Evolutionary conservation across 2,113 vertebrate genomes (phyloP).

Genomic region (Leucoraja erinaceus): DNA sequence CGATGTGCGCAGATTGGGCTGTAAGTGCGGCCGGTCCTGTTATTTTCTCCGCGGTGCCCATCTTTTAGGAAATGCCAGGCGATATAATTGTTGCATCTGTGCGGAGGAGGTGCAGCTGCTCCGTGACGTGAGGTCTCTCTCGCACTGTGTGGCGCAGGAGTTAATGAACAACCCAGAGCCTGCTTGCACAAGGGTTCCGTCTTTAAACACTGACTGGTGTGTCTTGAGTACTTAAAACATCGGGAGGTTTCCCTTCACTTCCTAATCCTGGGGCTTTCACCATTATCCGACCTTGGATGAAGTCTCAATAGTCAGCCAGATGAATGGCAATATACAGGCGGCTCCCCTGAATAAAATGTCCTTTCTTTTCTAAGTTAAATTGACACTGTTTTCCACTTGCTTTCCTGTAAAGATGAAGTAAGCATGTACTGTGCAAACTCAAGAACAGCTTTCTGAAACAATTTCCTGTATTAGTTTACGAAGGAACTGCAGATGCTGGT

Average conservation of each 20-base stretch:
- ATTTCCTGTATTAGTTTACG: too few relatives aligned
- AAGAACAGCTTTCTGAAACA: too few relatives aligned
- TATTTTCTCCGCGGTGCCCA: conserved; percentile 1
- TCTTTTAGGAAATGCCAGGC: not conserved
- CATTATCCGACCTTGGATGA: not conserved
- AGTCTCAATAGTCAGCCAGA: too few relatives aligned
- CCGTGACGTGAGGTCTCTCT: too few relatives aligned
- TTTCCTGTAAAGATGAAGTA: not conserved
- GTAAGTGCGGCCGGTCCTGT: not conserved
- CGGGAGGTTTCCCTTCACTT: not conserved
- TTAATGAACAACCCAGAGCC: too few relatives aligned
- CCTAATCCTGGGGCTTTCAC: not conserved
- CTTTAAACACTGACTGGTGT: too few relatives aligned
- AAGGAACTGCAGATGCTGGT: too few relatives aligned
- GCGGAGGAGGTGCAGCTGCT: conserved; percentile 15
- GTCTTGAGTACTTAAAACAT: not conserved
- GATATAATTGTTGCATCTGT: conserved; percentile 33
- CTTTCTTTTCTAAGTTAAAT: too few relatives aligned
- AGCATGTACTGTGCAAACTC: not conserved
- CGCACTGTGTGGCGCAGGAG: not conserved
- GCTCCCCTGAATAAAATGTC: too few relatives aligned
- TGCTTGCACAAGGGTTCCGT: too few relatives aligned
- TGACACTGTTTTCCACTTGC: too few relatives aligned
- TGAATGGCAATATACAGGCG: too few relatives aligned
- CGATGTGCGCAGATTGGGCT: not conserved